Conservation (phyloP, 2,888 invertebrate species). For the Neria commutata region DNA sequence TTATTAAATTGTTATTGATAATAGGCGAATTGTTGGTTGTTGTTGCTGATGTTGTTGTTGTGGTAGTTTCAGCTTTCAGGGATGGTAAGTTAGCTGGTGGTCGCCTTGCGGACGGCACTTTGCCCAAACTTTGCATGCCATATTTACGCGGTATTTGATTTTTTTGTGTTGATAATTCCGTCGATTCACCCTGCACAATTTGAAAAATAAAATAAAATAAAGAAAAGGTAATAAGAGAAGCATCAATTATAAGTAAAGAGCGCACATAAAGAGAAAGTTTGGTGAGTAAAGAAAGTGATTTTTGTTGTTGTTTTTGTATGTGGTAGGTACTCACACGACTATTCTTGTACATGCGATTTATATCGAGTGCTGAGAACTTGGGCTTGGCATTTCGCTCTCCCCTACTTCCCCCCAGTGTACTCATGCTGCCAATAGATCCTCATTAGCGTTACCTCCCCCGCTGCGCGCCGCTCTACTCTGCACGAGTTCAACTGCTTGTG, state of each 20-base stretch:
- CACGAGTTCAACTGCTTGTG: neutral
- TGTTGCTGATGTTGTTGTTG: conserved; percentile 56
- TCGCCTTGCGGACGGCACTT: conserved; percentile 96
- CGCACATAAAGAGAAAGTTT: neutral
- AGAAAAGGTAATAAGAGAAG: conserved; percentile 9
- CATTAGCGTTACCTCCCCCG: conserved; percentile 63
- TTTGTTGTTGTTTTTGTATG: neutral
- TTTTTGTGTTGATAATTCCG: conserved; percentile 86
- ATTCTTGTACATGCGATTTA: conserved; percentile 94
- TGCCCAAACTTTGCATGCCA: conserved; percentile 99
- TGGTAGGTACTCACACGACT: conserved; percentile 71
- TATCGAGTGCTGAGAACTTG: conserved; percentile 96
- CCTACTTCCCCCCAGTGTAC: conserved; percentile 64
- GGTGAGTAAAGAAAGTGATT: neutral
- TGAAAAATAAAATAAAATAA: conserved; percentile 28
- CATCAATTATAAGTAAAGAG: neutral
- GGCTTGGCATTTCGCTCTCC: conserved; percentile 72
- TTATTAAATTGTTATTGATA: conserved; percentile 41
- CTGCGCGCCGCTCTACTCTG: conserved; percentile 40
- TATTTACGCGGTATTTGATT: conserved; percentile 93
- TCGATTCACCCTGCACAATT: conserved; percentile 76
- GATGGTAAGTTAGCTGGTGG: conserved; percentile 99
- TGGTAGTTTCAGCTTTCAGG: conserved; percentile 89
- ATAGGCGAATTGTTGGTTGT: conserved; percentile 64
- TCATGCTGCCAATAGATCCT: conserved; percentile 64